Base-by-base conservation (phyloP, 2,797 vertebrate genomes). In the Thamnophis elegans region DNA sequence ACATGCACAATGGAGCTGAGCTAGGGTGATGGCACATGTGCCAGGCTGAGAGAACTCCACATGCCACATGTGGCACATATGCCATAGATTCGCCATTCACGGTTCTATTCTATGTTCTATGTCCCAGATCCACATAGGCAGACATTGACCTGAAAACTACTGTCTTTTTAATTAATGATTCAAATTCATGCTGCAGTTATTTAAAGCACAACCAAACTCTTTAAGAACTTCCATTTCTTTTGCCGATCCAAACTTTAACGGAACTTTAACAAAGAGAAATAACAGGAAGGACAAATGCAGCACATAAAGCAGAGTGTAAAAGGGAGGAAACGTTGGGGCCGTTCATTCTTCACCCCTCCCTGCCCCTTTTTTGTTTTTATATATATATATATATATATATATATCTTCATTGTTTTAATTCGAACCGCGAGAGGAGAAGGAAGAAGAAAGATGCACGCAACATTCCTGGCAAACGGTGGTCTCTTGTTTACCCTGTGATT, bases 171-270 rank as follows among this genome's bases (percentile, higher is more conserved):
- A 98, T 98, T 98, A 98, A 98, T 97, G 96, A 93, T 97, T 97
- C 97, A 95, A 97, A 96, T 96, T 97, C 96, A 92, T 96, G 95
- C 96, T 97, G 97, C 94, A 94, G 96, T 97, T 98, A 98, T 98
- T 98, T 98, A 98, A 97, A 97, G 97, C 97, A 97, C 96, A 91
- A 94, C 96, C 97, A 97, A 98, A 97, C 2, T 94, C 97, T 94
- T 60, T 96, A 94, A 92, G 96, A 96, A 96, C 94, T 93, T 95
- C 98, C 97, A 97, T 97, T 97, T 96, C 92, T 96, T 98, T 98
- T 97, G 97, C 96, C 96, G 95, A 96, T 97, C 97, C 97, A 97
- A 97, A 98, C 97, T 97, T 98, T 97, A 97, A 97, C 96, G 97
- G 98, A 98, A 97, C 96, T 97, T 65, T n/a, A n/a, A 65, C 28